Conservation (phyloP, 2,888 invertebrate species). For the Pseudoips prasinana region DNA sequence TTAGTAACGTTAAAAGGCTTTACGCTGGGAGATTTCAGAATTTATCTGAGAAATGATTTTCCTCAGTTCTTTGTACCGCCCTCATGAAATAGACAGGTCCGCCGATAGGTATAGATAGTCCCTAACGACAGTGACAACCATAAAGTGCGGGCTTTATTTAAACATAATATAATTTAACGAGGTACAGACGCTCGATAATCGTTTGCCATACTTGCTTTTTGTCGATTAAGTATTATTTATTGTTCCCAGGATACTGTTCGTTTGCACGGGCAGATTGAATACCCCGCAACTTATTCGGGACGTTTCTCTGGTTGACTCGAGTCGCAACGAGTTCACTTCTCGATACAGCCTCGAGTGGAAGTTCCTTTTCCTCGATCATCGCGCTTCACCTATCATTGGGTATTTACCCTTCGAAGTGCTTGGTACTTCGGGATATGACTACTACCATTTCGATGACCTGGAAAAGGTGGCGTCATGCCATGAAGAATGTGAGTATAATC, state of each 20-base stretch:
- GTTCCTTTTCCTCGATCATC: conserved; percentile 94
- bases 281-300: conserved; percentile 93
- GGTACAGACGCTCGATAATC: too few species aligned
- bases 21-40: too few species aligned
- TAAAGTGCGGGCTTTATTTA: too few species aligned
- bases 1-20: too few species aligned
- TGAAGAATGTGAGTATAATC: conserved; percentile 90
- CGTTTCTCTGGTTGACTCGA: conserved; percentile 89
- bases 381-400: conserved; percentile 95
- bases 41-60: too few species aligned
- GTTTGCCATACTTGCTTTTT: too few species aligned
- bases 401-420: conserved; percentile 97
- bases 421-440: conserved; percentile 97
- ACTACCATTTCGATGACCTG: conserved; percentile 96
- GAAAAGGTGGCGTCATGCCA: conserved; percentile 93
- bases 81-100: too few species aligned
- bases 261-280: conserved; percentile 91
- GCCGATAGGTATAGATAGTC: too few species aligned
- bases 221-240: too few species aligned
- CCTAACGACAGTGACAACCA: too few species aligned
- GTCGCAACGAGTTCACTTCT: conserved; percentile 93
- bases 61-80: too few species aligned
- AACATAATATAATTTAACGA: too few species aligned
- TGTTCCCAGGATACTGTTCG: conserved; percentile 85
- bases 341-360: conserved; percentile 98